Evolutionary conservation across 2,888 invertebrate genomes (phyloP), one percentile per base, ranked within the genome.

Genomic region (Diogma glabrata): DNA sequence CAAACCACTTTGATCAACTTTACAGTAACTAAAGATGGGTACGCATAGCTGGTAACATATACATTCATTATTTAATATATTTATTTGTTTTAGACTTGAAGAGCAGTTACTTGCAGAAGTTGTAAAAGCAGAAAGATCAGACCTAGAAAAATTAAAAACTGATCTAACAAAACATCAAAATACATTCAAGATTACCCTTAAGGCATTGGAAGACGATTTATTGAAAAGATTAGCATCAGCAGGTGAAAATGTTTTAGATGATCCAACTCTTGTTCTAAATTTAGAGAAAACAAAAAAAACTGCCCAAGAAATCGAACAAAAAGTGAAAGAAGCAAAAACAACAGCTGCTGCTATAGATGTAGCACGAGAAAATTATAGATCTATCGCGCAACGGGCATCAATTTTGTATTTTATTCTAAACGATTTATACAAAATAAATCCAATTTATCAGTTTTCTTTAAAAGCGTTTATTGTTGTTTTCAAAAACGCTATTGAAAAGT

Each of bases 1-100:
- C 94, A 95, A 71, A 87, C 92, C 7, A 94, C 94, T 1, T 75
- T 95, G 16, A 93, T 95, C 55, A 94, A 95, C 70, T 95, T 95
- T 62, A 94, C 94, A 2, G 94, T 95, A 3, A 95, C 94, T 0
- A 79, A 82, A 62, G 92, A 94, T 66, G 94, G 91, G 67, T 73
- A 57, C 63, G 63, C 45, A 30, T 30, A n/a, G 12, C n/a, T n/a
- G n/a, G n/a, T 8, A 10, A 26, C 6, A 8, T 26, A 10, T 8
- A 26, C 10, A 8, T 26, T 26, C 26, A 26, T 26, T 8, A 26
- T 8, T 26, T 26, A 8, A 8, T 10, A 26, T 30, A n/a, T 30
- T 3, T 30, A 4, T 30, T 8, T 5, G n/a, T n/a, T n/a, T n/a
- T n/a, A n/a, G n/a, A 2, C 72, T 95, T 14, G 95, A 95, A 67